phyloP scores from a whole-genome alignment of 2,113 vertebrate genomes.

The Paracanthobrama guichenoti region DNA sequence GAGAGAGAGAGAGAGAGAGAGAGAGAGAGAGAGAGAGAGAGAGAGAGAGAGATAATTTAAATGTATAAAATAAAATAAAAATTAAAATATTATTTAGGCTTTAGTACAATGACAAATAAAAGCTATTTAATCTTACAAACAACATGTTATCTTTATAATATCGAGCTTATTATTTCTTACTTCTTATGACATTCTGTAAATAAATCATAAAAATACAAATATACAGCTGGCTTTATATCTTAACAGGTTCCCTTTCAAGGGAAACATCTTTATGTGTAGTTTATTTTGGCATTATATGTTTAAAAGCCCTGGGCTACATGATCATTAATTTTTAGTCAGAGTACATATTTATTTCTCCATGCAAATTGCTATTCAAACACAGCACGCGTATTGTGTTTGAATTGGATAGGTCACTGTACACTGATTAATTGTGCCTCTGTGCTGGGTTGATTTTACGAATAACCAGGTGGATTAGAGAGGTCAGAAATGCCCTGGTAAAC shows the following conservation, averaged over 20 bases:
- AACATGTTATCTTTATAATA: background rate
- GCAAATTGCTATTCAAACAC: background rate
- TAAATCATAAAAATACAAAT: background rate
- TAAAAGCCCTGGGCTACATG: background rate
- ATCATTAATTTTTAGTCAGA: background rate
- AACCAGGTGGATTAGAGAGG: slow-evolving; percentile 75
- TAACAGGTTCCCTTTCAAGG: background rate
- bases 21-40: too few species aligned
- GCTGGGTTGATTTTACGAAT: slow-evolving; percentile 72
- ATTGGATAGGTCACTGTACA: slow-evolving; percentile 1
- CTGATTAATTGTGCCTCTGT: slow-evolving; percentile 73
- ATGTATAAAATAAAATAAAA: too few species aligned
- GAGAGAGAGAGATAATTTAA: too few species aligned
- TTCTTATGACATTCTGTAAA: too few species aligned
- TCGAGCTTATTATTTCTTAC: background rate
- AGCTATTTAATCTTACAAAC: background rate
- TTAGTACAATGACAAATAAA: background rate
- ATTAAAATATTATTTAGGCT: background rate
- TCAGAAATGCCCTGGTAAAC: slow-evolving; percentile 76
- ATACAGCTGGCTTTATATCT: background rate
- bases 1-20: too few species aligned
- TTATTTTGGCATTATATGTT: background rate
- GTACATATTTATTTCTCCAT: slow-evolving; percentile 44
- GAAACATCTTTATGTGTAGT: background rate
- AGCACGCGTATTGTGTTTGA: background rate